These are phyloP conservation scores for Hipparchia sbordonii DNA, from an alignment of 2,888 invertebrate genomes.

Conservation along the genomic window DNA sequence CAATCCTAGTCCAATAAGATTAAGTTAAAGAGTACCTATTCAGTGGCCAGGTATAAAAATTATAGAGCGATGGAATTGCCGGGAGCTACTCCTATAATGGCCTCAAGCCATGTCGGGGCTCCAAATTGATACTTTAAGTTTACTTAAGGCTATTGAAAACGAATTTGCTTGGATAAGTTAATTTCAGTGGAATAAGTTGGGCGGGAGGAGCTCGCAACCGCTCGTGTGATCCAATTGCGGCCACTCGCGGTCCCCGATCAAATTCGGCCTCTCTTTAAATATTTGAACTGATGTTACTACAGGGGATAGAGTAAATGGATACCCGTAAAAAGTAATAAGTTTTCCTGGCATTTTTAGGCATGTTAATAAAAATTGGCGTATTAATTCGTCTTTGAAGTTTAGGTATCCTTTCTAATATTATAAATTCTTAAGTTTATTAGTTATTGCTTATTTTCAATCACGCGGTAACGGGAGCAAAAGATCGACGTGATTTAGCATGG, in stretches of 20 bases:
- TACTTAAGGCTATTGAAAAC: slow-evolving; percentile 68
- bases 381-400: too few relatives aligned
- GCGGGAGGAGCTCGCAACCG: slow-evolving; percentile 60
- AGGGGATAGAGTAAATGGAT: slow-evolving; percentile 45
- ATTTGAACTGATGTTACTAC: slow-evolving; percentile 68
- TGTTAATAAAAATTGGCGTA: too few relatives aligned
- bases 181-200: slow-evolving; percentile 68
- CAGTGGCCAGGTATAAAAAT: slow-evolving; percentile 1
- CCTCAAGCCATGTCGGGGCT: slow-evolving; percentile 27
- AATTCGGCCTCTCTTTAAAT: slow-evolving; percentile 78
- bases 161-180: slow-evolving; percentile 70
- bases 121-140: slow-evolving; percentile 59
- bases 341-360: slow-evolving; percentile 10
- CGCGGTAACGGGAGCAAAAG: too few relatives aligned
- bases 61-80: slow-evolving; percentile 18
- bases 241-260: slow-evolving; percentile 60
- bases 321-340: slow-evolving; percentile 37
- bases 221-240: slow-evolving; percentile 79
- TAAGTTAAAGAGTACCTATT: neutral
- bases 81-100: slow-evolving; percentile 45
- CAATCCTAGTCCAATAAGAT: neutral
- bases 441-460: too few relatives aligned
- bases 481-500: too few relatives aligned
- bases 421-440: too few relatives aligned
- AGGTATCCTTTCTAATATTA: too few relatives aligned